Evolutionary conservation across 2,113 vertebrate genomes (phyloP).

Genomic region (Forbesichthys agassizii): DNA sequence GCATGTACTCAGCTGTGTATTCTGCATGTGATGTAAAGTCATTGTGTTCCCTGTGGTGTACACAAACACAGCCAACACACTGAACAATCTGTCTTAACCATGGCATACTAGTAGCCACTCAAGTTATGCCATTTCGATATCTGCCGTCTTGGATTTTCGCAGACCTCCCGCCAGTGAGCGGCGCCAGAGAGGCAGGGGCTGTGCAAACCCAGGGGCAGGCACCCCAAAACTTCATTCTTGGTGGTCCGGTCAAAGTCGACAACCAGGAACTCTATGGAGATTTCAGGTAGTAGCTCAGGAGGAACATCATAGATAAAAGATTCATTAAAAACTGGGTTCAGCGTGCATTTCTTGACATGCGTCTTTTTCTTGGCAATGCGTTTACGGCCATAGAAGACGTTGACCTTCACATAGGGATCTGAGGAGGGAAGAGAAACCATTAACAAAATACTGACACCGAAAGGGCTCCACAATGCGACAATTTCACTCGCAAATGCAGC

Average conservation of each 20-base stretch:
- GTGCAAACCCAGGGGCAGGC: constrained; percentile 87
- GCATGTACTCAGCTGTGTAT: background rate
- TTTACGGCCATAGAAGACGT: constrained; percentile 93
- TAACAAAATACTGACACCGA: background rate
- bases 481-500: too few species aligned
- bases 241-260: constrained; percentile 97
- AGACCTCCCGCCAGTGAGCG: constrained; percentile 91
- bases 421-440: constrained; percentile 19
- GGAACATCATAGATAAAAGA: constrained; percentile 98
- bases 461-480: too few species aligned
- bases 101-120: constrained; percentile 71
- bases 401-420: constrained; percentile 98
- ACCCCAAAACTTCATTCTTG: constrained; percentile 92
- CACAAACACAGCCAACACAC: constrained; percentile 2
- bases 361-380: constrained; percentile 98
- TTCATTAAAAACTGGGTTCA: constrained; percentile 96
- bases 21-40: constrained; percentile 31
- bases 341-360: constrained; percentile 96
- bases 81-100: background rate
- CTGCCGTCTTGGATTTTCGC: constrained; percentile 85
- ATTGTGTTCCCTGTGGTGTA: constrained; percentile 21
- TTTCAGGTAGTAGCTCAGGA: constrained; percentile 85
- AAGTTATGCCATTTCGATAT: constrained; percentile 95
- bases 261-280: constrained; percentile 93
- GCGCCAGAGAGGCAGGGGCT: constrained; percentile 78